Conservation (phyloP, 2,888 invertebrate species). For the Phortica magna region DNA sequence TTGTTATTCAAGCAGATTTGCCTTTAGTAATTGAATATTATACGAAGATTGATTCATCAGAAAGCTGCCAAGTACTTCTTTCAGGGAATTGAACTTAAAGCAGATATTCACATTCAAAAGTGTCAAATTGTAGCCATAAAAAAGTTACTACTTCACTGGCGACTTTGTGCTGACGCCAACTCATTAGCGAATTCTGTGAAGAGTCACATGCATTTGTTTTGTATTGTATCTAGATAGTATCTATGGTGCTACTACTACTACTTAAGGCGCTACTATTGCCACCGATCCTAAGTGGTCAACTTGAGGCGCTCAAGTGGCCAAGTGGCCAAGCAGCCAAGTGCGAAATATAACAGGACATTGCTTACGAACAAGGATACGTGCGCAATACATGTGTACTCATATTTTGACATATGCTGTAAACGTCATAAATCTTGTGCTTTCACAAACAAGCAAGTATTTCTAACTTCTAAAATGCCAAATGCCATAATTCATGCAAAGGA, state of each 20-base stretch:
- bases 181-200: conserved; percentile 14
- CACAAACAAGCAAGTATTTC: conserved; percentile 30
- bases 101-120: neutral
- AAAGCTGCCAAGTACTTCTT: neutral
- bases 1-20: no score
- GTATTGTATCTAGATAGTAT: neutral
- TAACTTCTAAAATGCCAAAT: conserved; percentile 58
- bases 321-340: conserved; percentile 52
- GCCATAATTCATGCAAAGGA: conserved; percentile 39
- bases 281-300: neutral
- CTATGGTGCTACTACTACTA: neutral
- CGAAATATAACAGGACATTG: conserved; percentile 58
- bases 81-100: neutral
- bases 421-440: conserved; percentile 63
- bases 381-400: conserved; percentile 52
- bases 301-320: neutral
- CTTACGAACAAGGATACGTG: conserved; percentile 6
- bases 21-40: no score
- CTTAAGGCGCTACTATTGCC: conserved; percentile 7
- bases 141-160: conserved; percentile 12
- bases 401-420: conserved; percentile 66
- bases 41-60: no score
- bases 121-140: neutral
- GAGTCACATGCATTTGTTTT: neutral
- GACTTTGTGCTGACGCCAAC: neutral